Evolutionary conservation across 2,113 vertebrate species (phyloP).

Genomic region (Hypocryptadius cinnamomeus): DNA sequence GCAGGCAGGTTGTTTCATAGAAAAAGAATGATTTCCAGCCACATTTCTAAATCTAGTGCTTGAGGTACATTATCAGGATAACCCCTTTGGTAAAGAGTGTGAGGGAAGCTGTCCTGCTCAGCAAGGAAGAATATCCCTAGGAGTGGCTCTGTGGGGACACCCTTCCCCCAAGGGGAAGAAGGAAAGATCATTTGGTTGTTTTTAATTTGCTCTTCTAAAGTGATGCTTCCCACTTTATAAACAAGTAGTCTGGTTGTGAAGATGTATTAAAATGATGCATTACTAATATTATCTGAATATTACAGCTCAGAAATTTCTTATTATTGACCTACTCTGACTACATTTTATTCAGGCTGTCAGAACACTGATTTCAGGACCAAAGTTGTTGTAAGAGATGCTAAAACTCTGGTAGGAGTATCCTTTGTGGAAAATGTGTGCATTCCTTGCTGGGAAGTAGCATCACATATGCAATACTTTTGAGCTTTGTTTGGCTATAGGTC

Average conservation of each 20-base stretch:
- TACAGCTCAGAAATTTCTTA: not conserved
- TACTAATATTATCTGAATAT: not conserved
- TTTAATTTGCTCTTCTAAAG: not conserved
- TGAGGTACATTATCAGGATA: not conserved
- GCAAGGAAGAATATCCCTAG: not conserved
- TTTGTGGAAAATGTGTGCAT: not conserved
- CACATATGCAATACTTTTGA: fast-evolving
- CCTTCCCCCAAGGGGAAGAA: not conserved
- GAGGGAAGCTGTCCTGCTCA: not conserved
- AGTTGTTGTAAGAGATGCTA: not conserved
- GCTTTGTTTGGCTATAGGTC: not conserved
- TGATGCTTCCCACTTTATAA: not conserved
- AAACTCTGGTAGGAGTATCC: not conserved
- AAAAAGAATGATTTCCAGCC: not conserved
- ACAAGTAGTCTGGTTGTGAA: not conserved
- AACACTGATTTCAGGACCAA: not conserved
- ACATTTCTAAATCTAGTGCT: not conserved
- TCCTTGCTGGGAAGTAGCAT: not conserved
- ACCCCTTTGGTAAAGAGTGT: not conserved
- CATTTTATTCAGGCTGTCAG: not conserved
- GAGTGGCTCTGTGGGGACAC: fast-evolving
- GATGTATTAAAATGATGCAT: not conserved
- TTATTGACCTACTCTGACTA: not conserved
- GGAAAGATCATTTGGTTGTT: not conserved
- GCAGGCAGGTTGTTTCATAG: not conserved